Evolutionary conservation across 2,113 vertebrate genomes (phyloP).

Genomic region (Engraulis encrasicolus): DNA sequence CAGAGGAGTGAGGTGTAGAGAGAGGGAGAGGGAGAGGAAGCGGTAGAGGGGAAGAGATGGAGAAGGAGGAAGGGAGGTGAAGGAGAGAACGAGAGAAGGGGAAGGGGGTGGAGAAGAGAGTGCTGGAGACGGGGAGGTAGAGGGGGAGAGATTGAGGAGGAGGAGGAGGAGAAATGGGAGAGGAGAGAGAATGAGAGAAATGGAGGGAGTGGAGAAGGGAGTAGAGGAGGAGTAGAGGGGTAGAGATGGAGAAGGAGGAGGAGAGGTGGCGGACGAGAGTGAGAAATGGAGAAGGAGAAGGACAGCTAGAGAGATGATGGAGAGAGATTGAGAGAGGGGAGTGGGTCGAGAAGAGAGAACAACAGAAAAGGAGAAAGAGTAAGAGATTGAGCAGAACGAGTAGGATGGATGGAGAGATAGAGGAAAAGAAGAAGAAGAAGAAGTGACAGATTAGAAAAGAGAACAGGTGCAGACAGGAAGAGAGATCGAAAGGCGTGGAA

Average conservation of each 20-base stretch:
- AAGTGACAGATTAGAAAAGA: too few relatives aligned
- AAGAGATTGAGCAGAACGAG: too few relatives aligned
- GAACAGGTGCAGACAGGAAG: too few relatives aligned
- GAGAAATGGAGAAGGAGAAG: slow-evolving; percentile 58
- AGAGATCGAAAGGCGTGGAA: too few relatives aligned
- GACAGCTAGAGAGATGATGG: slow-evolving; percentile 66
- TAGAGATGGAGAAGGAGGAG: slow-evolving; percentile 69
- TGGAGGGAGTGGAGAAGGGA: slow-evolving; percentile 55
- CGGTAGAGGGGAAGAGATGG: background rate
- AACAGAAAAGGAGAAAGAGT: slow-evolving; percentile 21
- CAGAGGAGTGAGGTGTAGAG: slow-evolving; percentile 52
- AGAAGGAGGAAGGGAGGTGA: slow-evolving; percentile 1
- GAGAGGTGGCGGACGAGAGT: slow-evolving; percentile 51
- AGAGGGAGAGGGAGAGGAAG: too few relatives aligned
- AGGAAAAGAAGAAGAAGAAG: too few relatives aligned
- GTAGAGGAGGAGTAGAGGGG: background rate
- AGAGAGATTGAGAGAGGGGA: slow-evolving; percentile 51
- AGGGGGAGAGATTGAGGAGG: slow-evolving; percentile 62
- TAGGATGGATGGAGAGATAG: too few relatives aligned
- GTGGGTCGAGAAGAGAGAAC: background rate
- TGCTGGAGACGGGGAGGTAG: slow-evolving; percentile 51
- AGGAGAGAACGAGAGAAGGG: slow-evolving; percentile 61
- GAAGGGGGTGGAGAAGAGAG: background rate
- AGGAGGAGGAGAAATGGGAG: slow-evolving; percentile 66
- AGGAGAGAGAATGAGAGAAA: slow-evolving; percentile 65